Base-by-base conservation (phyloP, 2,797 vertebrate genomes). In the Petrocephalus schoutedeni region DNA sequence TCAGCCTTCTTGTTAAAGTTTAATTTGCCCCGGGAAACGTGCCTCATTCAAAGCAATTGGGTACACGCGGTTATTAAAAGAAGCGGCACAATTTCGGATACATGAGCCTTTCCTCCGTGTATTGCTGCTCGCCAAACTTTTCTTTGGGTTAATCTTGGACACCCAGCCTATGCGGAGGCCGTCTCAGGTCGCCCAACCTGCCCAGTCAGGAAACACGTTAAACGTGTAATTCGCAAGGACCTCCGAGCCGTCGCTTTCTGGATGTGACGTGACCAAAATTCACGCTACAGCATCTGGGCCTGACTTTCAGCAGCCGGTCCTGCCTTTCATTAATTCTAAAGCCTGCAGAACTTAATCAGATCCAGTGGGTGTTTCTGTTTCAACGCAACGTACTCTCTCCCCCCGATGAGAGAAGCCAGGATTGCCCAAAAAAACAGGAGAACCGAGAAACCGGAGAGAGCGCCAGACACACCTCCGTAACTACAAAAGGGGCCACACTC, bases 271-370 rank as follows among this genome's bases (percentile, higher is more conserved):
- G 54, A 80, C 83, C 41, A 87, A 32, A 74, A 57, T 23, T 87
- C 2, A 61, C 80, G 32, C 88, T 89, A 64, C 88, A 88, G 87
- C 9, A 12, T 85, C 85, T 85, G 86, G 86, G 58, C 3, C 19
- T 14, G 21, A 23, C 19, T 23, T 49, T 16, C 41, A 53, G 77
- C 23, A 82, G 6, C 2, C 64, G 28, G 56, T 74, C 86, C 89
- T 89, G 90, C 45, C 87, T 88, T 87, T 67, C 84, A 88, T 90
- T 89, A 91, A 74, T 83, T 53, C 89, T 51, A 88, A 85, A 77
- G 53, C 85, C 74, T 80, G 83, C 87, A 61, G 7, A 57, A 86
- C 49, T 28, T 77, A 88, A 86, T 88, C 61, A 86, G 51, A n/a
- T 64, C 58, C 12, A 28, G 83, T 57, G 23, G 51, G 51, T 36